Evolutionary conservation across 2,888 invertebrate genomes (phyloP).

Genomic region (Sycophila texana): DNA sequence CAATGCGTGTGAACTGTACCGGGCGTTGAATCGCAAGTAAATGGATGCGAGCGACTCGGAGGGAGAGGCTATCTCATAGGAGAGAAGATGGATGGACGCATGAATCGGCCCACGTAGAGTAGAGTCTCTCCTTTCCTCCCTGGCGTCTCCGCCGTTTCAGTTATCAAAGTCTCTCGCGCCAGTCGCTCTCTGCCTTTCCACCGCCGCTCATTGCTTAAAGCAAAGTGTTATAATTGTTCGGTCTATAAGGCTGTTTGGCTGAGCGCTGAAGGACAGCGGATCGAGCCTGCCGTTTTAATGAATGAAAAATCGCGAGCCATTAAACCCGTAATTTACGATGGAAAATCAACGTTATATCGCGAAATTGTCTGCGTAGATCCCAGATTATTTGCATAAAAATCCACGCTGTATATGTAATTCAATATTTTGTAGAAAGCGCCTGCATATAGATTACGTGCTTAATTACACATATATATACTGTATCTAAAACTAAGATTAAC

Average conservation of each 20-base stretch:
- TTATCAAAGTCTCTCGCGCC: conserved; percentile 9
- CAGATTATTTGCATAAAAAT: conserved; percentile 24
- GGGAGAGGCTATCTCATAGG: conserved; percentile 16
- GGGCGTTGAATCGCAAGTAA: conserved; percentile 15
- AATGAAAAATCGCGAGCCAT: conserved; percentile 25
- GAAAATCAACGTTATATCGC: conserved; percentile 24
- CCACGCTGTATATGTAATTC: not conserved
- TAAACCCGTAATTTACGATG: conserved; percentile 28
- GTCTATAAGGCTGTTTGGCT: not conserved
- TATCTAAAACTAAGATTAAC: not conserved
- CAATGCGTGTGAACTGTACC: conserved; percentile 3
- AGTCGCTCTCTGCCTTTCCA: conserved; percentile 3
- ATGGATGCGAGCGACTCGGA: not conserved
- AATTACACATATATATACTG: not conserved
- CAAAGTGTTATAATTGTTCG: conserved; percentile 18
- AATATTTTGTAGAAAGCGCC: not conserved
- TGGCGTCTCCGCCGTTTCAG: not conserved
- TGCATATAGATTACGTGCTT: conserved; percentile 6
- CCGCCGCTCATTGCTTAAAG: not conserved
- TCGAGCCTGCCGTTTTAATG: conserved; percentile 17
- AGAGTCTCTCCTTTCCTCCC: not conserved
- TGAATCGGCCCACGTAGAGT: conserved; percentile 24
- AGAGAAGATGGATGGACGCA: conserved; percentile 42
- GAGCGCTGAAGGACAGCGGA: conserved; percentile 5
- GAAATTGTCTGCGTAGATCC: conserved; percentile 22